Percentiles rank a stretch among this genome's conserved stretches.
Evolutionary conservation across 1,140 invertebrate species (phyloP).

Genomic region (Radopholus similis): DNA sequence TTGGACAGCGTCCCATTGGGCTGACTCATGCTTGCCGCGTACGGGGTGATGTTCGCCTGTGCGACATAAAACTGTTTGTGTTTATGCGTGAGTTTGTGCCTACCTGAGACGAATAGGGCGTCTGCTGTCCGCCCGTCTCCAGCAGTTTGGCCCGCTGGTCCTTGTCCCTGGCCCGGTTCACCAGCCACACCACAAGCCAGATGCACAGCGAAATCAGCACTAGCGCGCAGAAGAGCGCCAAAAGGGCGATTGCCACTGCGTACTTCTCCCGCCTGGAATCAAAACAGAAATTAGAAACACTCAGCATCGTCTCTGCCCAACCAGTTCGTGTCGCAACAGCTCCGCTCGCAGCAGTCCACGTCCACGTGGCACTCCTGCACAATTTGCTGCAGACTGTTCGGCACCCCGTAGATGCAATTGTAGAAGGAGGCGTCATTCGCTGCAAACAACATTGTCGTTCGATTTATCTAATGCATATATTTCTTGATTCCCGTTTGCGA

Average conservation of each 20-base stretch:
- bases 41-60: too few relatives aligned
- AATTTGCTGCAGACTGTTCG: constrained; percentile 9
- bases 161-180: not conserved
- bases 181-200: not conserved
- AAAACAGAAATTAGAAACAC: too few relatives aligned
- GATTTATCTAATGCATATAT: not conserved
- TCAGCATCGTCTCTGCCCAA: too few relatives aligned
- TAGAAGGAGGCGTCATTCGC: constrained; percentile 15
- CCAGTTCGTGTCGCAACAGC: constrained; percentile 15
- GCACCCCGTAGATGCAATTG: constrained; percentile 18
- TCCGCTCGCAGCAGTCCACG: constrained; percentile 13
- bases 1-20: too few relatives aligned
- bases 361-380: constrained; percentile 17
- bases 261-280: not conserved
- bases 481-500: not conserved
- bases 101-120: too few relatives aligned
- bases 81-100: too few relatives aligned
- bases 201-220: not conserved
- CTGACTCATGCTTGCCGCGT: too few relatives aligned
- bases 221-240: not conserved
- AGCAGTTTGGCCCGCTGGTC: too few relatives aligned
- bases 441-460: not conserved
- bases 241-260: not conserved
- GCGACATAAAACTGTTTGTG: too few relatives aligned
- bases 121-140: too few relatives aligned